Conservation (phyloP, 37 sponge, comb jelly and placozoan genomes). For the Sycon ciliatum region DNA sequence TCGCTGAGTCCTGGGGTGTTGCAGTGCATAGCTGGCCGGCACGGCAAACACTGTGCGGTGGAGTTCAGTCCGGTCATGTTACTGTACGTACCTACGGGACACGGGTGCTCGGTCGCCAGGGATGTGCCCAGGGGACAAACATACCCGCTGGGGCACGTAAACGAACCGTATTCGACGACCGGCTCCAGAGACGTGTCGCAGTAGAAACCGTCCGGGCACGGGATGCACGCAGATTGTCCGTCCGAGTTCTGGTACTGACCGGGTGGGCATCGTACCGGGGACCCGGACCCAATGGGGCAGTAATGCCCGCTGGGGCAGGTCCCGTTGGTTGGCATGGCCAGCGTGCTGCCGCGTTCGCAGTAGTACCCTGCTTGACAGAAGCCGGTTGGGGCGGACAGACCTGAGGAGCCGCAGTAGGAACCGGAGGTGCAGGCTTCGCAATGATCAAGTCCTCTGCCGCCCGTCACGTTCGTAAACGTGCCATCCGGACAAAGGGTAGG, state of each 20-base stretch:
- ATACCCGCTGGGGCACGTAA: slow-evolving; percentile 12
- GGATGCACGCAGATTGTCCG: neutral
- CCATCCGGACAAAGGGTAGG: slow-evolving; percentile 27
- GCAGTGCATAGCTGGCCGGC: slow-evolving; percentile 18
- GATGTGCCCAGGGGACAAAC: slow-evolving; percentile 29
- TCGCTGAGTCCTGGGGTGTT: slow-evolving; percentile 1
- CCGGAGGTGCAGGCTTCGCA: slow-evolving; percentile 28
- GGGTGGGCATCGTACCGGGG: slow-evolving; percentile 13
- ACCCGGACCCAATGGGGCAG: slow-evolving; percentile 23
- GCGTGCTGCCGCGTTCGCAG: slow-evolving; percentile 2
- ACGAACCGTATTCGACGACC: neutral
- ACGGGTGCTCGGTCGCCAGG: neutral
- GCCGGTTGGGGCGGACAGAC: slow-evolving; percentile 16
- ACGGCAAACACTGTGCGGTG: slow-evolving; percentile 15
- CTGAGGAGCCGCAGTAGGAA: slow-evolving; percentile 15
- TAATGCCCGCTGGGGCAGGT: slow-evolving; percentile 25
- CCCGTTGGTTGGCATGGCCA: slow-evolving; percentile 11
- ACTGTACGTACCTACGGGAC: slow-evolving; percentile 17
- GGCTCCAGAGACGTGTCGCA: neutral
- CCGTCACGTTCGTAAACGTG: slow-evolving; percentile 6
- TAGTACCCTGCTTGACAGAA: slow-evolving; percentile 26
- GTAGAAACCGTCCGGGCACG: slow-evolving; percentile 30
- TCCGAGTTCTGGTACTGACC: slow-evolving; percentile 22
- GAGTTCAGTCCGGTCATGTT: slow-evolving; percentile 21
- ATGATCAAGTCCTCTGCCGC: neutral